phyloP scores from a whole-genome alignment of 1,140 invertebrate genomes.

The Musca domestica region DNA sequence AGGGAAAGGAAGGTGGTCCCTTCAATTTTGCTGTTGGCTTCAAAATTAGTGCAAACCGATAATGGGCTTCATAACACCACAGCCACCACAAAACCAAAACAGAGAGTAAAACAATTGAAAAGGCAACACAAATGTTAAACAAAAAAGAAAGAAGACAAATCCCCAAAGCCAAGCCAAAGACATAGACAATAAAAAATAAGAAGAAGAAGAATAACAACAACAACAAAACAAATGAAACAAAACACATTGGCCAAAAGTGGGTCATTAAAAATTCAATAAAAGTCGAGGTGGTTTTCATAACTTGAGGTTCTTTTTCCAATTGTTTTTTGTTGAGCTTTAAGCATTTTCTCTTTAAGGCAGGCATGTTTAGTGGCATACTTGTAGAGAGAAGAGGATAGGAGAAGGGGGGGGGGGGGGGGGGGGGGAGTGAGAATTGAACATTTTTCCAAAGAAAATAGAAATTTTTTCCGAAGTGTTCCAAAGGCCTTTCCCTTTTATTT shows the following conservation, averaged over 20 bases:
- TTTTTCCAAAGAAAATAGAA: no score
- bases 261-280: slow-evolving; percentile 22
- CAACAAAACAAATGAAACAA: neutral
- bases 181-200: no score
- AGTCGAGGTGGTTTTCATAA: slow-evolving; percentile 6
- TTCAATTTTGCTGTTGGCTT: no score
- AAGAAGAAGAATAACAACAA: no score
- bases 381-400: no score
- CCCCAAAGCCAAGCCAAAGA: no score
- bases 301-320: slow-evolving; percentile 9
- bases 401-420: no score
- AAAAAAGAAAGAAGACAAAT: neutral
- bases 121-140: neutral
- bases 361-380: no score
- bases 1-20: neutral
- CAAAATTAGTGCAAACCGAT: slow-evolving; percentile 16
- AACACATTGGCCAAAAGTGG: slow-evolving; percentile 5
- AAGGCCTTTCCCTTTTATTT: no score
- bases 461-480: no score
- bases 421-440: no score
- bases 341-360: no score
- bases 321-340: neutral
- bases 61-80: neutral
- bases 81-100: neutral
- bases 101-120: neutral